Evolutionary conservation across 2,888 invertebrate genomes (phyloP), one percentile per base, ranked within the genome.

Genomic region (Dicyrtomina minuta): DNA sequence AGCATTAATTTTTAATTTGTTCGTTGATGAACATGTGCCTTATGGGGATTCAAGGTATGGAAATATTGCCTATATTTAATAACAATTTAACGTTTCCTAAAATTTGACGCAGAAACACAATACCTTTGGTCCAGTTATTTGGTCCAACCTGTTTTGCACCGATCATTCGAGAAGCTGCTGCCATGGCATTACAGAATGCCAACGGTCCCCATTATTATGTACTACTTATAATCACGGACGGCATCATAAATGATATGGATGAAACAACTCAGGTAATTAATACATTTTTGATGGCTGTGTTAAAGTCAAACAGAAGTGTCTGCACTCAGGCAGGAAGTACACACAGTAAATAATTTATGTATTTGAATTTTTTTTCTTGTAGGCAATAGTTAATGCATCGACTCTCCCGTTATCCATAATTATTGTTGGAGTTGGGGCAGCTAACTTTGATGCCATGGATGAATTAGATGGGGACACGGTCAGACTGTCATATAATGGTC

Each of bases 321-420:
- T 8, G 17, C n/a, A n/a, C n/a, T n/a, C n/a, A n/a, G n/a, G n/a
- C n/a, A n/a, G n/a, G n/a, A n/a, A n/a, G 13, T 17, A 51, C 51
- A 51, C 12, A 13, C 20, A n/a, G n/a, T n/a, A n/a, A n/a, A n/a
- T n/a, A n/a, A n/a, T n/a, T n/a, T n/a, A n/a, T n/a, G n/a, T n/a
- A n/a, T n/a, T n/a, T n/a, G n/a, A n/a, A n/a, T n/a, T n/a, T n/a
- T n/a, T n/a, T n/a, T n/a, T n/a, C 59, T 67, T 71, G 17, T 69
- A 73, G 84, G 84, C 84, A 74, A 78, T 84, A 56, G 80, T 82
- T 20, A 76, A 84, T 80, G 86, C 87, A 2, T 84, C 86, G 13
- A 76, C 77, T 17, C 81, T 86, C 26, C 87, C 87, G 0, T 80
- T 87, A 80, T 87, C 87, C 1, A 85, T 87, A 68, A 87, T 87